These are phyloP conservation scores for Hafferia zeledoni DNA, from an alignment of 2,797 vertebrate species.

Conservation along the genomic window DNA sequence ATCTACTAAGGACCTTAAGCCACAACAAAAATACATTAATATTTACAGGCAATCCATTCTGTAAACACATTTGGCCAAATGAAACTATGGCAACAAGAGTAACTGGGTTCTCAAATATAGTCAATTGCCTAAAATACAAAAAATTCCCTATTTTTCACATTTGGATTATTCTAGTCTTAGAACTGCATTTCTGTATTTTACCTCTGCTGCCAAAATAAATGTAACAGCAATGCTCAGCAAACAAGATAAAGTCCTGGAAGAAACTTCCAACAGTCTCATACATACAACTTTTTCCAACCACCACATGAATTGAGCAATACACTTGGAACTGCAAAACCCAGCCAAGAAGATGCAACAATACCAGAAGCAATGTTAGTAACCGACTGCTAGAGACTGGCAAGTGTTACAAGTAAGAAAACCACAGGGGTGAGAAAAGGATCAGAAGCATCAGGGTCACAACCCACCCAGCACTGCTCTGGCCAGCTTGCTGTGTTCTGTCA, in stretches of 20 bases:
- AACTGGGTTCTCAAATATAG: neutral
- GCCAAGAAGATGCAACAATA: neutral
- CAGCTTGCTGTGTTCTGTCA: neutral
- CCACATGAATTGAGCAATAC: neutral
- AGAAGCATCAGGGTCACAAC: neutral
- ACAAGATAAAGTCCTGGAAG: neutral
- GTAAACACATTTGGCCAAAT: neutral
- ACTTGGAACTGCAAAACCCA: neutral
- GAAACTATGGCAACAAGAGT: neutral
- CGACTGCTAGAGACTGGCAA: neutral
- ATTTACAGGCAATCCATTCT: neutral
- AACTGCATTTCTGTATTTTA: neutral
- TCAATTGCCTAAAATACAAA: neutral
- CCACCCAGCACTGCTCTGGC: neutral
- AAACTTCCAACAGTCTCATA: neutral
- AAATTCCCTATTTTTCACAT: neutral
- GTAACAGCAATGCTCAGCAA: neutral
- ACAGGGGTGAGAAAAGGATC: neutral
- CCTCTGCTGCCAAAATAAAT: neutral
- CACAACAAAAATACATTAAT: neutral
- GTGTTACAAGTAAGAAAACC: neutral
- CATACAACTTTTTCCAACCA: neutral
- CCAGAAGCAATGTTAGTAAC: conserved; percentile 12
- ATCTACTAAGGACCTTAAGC: neutral
- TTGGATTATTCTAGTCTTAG: neutral